Evolutionary conservation across 2,113 vertebrate genomes (phyloP), one percentile per base, ranked within the genome.

Genomic region (Sakesphorus luctuosus): DNA sequence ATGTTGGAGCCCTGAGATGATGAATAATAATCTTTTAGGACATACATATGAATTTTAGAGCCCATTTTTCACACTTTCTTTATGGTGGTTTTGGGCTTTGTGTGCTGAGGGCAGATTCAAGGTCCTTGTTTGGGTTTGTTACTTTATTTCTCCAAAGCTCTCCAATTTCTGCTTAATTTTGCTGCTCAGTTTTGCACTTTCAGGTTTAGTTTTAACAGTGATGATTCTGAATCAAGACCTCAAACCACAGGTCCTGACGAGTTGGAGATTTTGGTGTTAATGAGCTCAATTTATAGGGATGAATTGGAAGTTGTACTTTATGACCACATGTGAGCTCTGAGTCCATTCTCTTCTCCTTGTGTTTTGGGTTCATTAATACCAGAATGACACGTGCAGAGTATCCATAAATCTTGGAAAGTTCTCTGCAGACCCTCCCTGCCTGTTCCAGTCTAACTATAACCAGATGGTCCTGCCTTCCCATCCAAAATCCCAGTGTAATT

Each of bases 21-120:
- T 66, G 46, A 31, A 17, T 19, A 19, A 4, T 36, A 10, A 4
- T 29, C 18, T 10, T n/a, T 2, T 9, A 50, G 44, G 31, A 26
- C 5, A 1, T 10, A 2, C 0, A 2, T 4, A 0, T n/a, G 11
- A 24, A 33, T 29, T 55, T 83, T 5, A 40, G 44, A 46, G 35
- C 25, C 47, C 4, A 1, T 6, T 11, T 28, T 46, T 50, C 43
- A 24, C 16, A 0, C 16, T 29, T 43, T 6, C 28, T 36, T 68
- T 0, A 0, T 40, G 16, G 20, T 65, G 17, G 7, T 49, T 65
- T 35, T 56, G 10, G 29, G 25, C 15, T 47, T 35, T 25, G 7
- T 29, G 18, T 49, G 9, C 31, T 23, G 36, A 33, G 40, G 20
- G 33, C 26, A 29, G 4, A 43, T 16, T 68, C 2, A 0, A 68